A percentile compares a stretch with the other conserved stretches of the same genome.
phyloP scores from a whole-genome alignment of 1,140 invertebrate species.

The Mactra quadrangularis region DNA sequence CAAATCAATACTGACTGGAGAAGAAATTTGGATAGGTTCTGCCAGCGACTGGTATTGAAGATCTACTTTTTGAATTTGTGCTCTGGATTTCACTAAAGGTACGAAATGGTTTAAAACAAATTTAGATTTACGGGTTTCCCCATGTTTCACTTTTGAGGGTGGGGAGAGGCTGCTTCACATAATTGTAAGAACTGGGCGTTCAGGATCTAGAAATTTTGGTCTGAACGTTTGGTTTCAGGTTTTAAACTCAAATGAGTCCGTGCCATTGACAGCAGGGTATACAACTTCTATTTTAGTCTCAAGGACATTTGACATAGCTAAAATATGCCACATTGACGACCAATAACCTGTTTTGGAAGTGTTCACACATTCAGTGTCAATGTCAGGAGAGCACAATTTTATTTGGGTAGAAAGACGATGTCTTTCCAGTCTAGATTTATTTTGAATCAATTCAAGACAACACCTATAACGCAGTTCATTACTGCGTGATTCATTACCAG shows the following conservation, averaged over 20 bases:
- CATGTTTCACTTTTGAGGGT: not conserved
- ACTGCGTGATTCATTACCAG: slow-evolving; percentile 8
- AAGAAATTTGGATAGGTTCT: too few relatives aligned
- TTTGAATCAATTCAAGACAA: not conserved
- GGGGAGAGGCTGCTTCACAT: not conserved
- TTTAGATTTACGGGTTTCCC: too few relatives aligned
- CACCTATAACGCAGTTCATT: slow-evolving; percentile 17
- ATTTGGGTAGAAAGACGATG: not conserved
- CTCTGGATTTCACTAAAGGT: too few relatives aligned
- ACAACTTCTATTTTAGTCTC: not conserved
- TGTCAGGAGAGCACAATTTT: not conserved
- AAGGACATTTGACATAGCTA: not conserved
- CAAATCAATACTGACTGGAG: too few relatives aligned
- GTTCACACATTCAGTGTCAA: not conserved
- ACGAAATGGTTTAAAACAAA: too few relatives aligned
- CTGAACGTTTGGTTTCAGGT: not conserved
- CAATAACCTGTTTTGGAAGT: not conserved
- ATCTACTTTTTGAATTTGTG: too few relatives aligned
- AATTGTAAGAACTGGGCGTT: not conserved
- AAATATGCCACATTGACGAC: not conserved
- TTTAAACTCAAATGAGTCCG: not conserved
- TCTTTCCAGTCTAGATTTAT: not conserved
- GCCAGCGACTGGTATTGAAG: too few relatives aligned
- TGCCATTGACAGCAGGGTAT: not conserved
- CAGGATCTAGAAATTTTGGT: not conserved